Evolutionary conservation across 2,797 vertebrate species (phyloP), one percentile per base, ranked within the genome.

Genomic region (Chloroceryle amazona): DNA sequence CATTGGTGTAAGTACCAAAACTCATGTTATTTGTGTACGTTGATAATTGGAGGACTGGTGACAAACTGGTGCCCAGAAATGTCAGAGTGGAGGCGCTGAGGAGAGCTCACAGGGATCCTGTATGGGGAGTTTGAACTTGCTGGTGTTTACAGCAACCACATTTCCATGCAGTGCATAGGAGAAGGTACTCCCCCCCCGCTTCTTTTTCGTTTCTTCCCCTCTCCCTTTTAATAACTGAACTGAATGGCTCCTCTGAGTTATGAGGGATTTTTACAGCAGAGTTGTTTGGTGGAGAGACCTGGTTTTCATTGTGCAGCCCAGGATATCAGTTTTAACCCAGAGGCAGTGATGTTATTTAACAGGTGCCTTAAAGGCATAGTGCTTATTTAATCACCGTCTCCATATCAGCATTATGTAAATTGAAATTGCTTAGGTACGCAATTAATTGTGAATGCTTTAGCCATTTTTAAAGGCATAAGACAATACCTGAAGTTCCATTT

Each of bases 331-430:
- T 96, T 93, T 94, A 97, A 95, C 71, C 89, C 90, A 96, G 96
- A 95, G 94, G 95, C 95, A 94, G 81, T 89, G 93, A 96, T 94
- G 96, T 93, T 96, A 94, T 97, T 97, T 97, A 97, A 94, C 98
- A 98, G 98, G 98, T 98, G 98, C 95, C 94, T 98, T 89, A 97
- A 96, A 98, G 98, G 97, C 95, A 97, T 93, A 62, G 84, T 86
- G 95, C 93, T 98, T 90, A 91, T 97, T 97, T 97, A 98, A 98
- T 98, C 95, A 97, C 80, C 49, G 11, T 93, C 82, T 97, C 95
- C 94, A 78, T 96, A 97, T 97, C 97, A 97, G 78, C 92, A 96
- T 96, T 97, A 97, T 97, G 94, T 97, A 97, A 96, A 98, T 97
- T 92, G 86, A 96, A 98, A 98, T 98, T 98, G 97, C 94, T 97